Percentiles rank a stretch among this genome's conserved stretches.
Conservation (phyloP, 2,113 vertebrate genomes). For the Glaucomys volans region DNA sequence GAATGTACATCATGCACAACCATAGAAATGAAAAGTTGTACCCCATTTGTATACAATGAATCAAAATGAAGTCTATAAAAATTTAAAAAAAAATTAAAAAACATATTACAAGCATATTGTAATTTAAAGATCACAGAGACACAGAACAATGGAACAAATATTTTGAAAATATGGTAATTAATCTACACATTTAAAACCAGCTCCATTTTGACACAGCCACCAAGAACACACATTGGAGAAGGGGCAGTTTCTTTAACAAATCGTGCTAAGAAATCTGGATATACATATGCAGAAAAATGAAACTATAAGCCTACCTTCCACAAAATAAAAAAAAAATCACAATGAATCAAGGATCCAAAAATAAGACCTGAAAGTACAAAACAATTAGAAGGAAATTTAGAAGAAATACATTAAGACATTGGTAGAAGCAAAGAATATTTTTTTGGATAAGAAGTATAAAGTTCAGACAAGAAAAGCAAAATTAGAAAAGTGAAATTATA, state of each 20-base stretch:
- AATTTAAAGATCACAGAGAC: neutral
- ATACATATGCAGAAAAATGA: neutral
- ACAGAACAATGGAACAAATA: too few species aligned
- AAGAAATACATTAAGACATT: too few species aligned
- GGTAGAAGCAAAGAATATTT: neutral
- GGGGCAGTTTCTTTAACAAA: too few species aligned
- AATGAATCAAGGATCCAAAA: neutral
- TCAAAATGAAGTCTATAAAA: too few species aligned
- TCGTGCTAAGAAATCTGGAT: neutral
- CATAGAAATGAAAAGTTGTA: too few species aligned
- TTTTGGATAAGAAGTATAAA: neutral
- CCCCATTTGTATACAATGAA: too few species aligned
- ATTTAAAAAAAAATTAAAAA: too few species aligned
- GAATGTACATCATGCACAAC: too few species aligned
- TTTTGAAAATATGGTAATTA: neutral
- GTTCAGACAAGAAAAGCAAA: neutral
- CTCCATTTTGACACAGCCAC: neutral
- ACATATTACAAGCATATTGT: neutral
- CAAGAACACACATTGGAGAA: neutral
- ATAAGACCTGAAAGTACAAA: neutral
- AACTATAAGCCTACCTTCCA: too few species aligned
- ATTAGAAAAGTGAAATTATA: neutral
- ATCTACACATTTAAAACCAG: neutral
- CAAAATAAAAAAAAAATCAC: too few species aligned
- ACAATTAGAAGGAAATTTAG: neutral